Conservation (phyloP, 2,797 vertebrate species). For the Anolis apletophallus region DNA sequence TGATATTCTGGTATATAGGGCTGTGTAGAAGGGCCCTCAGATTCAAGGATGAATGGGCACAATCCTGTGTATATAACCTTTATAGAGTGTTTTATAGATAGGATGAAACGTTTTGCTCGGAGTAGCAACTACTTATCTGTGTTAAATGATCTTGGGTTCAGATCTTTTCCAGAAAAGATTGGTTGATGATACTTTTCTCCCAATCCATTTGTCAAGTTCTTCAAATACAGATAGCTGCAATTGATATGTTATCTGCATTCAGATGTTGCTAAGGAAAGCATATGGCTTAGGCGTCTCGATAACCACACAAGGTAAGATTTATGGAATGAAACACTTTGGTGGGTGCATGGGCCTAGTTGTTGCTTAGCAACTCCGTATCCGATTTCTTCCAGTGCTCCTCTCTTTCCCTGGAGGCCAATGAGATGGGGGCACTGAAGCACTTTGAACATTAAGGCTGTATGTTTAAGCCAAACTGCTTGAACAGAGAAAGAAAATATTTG, state of each 20-base stretch:
- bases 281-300: neutral
- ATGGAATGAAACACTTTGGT: slow-evolving; percentile 31
- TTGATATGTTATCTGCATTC: slow-evolving; percentile 28
- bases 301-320: neutral
- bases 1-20: too few species aligned
- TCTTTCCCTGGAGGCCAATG: slow-evolving; percentile 9
- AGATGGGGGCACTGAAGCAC: neutral
- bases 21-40: too few species aligned
- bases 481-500: neutral
- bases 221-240: neutral
- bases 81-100: too few species aligned
- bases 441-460: neutral
- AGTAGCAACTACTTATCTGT: neutral
- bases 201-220: neutral
- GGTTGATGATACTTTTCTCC: neutral
- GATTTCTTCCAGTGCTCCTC: slow-evolving; percentile 10
- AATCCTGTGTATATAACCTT: neutral
- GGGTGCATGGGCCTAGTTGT: slow-evolving; percentile 48
- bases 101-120: neutral
- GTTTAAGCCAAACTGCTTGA: neutral
- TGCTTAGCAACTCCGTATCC: slow-evolving; percentile 68
- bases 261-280: slow-evolving; percentile 24
- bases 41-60: neutral
- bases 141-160: neutral
- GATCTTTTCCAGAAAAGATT: neutral